Conservation (phyloP, 1,140 invertebrate genomes). For the Lordiphosa clarofinis region DNA sequence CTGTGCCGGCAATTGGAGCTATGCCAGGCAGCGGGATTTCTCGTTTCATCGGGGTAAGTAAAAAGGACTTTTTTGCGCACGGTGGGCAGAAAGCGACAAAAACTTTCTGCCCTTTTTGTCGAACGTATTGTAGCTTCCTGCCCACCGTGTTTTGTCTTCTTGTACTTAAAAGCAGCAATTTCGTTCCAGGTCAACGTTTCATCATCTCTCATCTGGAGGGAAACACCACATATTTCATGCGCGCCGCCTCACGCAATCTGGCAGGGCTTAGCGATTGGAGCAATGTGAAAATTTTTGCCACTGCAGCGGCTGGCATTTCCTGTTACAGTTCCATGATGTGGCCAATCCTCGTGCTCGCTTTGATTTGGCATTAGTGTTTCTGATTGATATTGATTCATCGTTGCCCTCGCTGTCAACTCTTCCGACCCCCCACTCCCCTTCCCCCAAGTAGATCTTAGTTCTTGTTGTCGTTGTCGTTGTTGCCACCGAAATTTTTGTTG, state of each 20-base stretch:
- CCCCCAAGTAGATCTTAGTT: conserved; percentile 18
- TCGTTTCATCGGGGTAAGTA: conserved; percentile 64
- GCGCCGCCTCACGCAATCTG: conserved; percentile 77
- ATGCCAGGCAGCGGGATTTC: conserved; percentile 68
- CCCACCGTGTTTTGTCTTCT: background rate
- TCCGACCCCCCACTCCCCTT: background rate
- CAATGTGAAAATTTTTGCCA: conserved; percentile 58
- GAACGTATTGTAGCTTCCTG: no score
- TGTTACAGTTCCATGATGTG: conserved; percentile 13
- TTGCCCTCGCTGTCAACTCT: background rate
- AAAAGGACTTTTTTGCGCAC: background rate
- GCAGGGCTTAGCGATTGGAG: conserved; percentile 79
- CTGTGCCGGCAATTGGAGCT: conserved; percentile 71
- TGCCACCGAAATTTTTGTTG: conserved; percentile 18
- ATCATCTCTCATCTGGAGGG: conserved; percentile 60
- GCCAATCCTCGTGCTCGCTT: conserved; percentile 23
- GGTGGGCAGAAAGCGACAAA: no score
- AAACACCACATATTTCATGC: conserved; percentile 78
- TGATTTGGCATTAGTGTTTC: conserved; percentile 39
- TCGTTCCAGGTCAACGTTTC: conserved; percentile 67
- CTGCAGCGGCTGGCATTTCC: conserved; percentile 34
- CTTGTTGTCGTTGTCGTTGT: conserved; percentile 44
- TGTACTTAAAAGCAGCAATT: background rate
- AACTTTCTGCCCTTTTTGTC: no score
- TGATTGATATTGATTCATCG: conserved; percentile 10